These are phyloP conservation scores for Apodemus sylvaticus DNA, from an alignment of 2,113 vertebrate species.

Conservation along the genomic window DNA sequence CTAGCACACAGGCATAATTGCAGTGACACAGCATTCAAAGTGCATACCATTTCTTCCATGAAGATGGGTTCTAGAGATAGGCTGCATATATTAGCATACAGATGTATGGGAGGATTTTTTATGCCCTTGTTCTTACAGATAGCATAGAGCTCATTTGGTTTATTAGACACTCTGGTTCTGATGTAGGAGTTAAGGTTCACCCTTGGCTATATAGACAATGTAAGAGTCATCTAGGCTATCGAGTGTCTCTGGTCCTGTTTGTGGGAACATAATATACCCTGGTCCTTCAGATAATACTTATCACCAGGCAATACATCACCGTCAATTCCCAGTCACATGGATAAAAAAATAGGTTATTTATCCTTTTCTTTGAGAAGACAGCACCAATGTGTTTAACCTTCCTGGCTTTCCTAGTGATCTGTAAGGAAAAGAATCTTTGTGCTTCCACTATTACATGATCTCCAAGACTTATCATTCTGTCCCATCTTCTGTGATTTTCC, in stretches of 20 bases:
- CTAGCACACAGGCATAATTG: neutral
- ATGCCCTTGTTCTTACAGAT: neutral
- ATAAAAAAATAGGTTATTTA: neutral
- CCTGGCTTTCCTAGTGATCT: neutral
- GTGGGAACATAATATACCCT: neutral
- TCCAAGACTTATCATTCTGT: no score
- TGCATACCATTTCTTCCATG: neutral
- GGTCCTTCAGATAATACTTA: neutral
- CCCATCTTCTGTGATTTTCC: no score
- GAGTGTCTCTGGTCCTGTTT: neutral
- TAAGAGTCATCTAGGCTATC: neutral
- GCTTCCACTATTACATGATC: neutral
- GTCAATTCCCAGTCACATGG: neutral
- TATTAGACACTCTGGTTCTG: neutral
- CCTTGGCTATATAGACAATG: neutral
- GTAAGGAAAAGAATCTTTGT: neutral
- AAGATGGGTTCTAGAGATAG: neutral
- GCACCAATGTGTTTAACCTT: neutral
- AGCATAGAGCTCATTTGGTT: neutral
- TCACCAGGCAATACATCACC: neutral
- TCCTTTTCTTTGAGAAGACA: neutral
- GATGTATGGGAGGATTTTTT: neutral
- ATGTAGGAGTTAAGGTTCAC: neutral
- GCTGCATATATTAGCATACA: neutral
- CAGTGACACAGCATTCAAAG: neutral